Conservation (phyloP, 1,140 invertebrate genomes). For the Heliconius melpomene region DNA sequence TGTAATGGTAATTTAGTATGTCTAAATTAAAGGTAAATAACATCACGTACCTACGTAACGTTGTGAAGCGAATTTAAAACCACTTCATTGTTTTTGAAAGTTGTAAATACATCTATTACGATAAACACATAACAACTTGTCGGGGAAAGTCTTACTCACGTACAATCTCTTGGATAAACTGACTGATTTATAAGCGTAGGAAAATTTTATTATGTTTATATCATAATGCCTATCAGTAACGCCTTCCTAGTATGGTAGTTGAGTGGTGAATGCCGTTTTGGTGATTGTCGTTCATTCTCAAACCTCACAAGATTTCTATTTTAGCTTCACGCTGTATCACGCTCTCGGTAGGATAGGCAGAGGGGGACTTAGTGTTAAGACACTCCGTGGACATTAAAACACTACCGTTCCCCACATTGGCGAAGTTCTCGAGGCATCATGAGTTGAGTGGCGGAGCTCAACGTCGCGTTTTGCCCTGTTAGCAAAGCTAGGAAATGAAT, state of each 20-base stretch:
- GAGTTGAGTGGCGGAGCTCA: background rate
- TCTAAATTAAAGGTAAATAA: background rate
- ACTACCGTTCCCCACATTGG: background rate
- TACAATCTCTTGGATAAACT: conserved; percentile 1
- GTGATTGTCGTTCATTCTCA: no score
- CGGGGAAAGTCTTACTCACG: background rate
- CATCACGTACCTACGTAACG: background rate
- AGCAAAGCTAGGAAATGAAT: background rate
- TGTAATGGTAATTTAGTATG: background rate
- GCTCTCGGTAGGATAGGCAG: no score
- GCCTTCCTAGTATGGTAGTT: background rate
- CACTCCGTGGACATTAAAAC: no score
- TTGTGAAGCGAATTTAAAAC: background rate
- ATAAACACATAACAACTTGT: background rate
- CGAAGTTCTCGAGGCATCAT: background rate
- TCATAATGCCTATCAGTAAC: background rate
- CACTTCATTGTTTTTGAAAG: background rate
- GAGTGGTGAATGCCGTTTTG: background rate
- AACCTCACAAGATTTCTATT: no score
- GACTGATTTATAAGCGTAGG: background rate
- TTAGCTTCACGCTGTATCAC: no score
- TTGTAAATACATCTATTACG: background rate
- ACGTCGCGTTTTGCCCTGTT: background rate
- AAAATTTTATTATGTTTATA: background rate
- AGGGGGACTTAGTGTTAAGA: background rate